A percentile compares a stretch with the other conserved stretches of the same genome.
Conservation (phyloP, 2,888 invertebrate genomes). For the Pterostichus niger region DNA sequence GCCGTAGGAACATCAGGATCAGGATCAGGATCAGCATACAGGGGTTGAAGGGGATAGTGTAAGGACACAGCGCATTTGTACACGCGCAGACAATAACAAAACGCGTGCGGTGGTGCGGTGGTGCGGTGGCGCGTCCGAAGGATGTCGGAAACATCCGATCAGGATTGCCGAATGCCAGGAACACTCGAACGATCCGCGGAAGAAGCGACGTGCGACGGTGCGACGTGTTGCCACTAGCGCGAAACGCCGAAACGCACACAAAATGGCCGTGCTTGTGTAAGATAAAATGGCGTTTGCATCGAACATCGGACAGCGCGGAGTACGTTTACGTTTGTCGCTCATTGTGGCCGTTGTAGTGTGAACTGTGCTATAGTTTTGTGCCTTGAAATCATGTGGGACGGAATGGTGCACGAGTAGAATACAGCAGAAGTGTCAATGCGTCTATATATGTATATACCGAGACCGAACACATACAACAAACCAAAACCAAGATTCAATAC, state of each 20-base stretch:
- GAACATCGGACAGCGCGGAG: slow-evolving; percentile 70
- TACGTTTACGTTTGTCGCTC: slow-evolving; percentile 71
- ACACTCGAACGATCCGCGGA: slow-evolving; percentile 76
- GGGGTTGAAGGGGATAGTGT: not conserved
- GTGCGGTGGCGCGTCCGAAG: slow-evolving; percentile 36
- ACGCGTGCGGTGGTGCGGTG: slow-evolving; percentile 13
- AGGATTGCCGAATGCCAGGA: slow-evolving; percentile 74
- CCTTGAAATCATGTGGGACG: slow-evolving; percentile 60
- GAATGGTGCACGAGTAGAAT: slow-evolving; percentile 50
- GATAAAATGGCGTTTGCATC: slow-evolving; percentile 74
- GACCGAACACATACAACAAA: slow-evolving; percentile 23
- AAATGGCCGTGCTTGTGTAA: slow-evolving; percentile 73
- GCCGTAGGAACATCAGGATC: too few species aligned
- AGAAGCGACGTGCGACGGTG: slow-evolving; percentile 75
- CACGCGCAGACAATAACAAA: slow-evolving; percentile 48
- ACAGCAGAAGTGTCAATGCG: slow-evolving; percentile 55
- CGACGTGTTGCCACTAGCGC: slow-evolving; percentile 76
- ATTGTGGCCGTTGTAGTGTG: slow-evolving; percentile 68
- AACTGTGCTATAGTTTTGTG: slow-evolving; percentile 56
- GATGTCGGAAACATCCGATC: slow-evolving; percentile 72
- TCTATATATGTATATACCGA: slow-evolving; percentile 56
- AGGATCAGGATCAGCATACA: not conserved
- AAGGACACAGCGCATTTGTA: slow-evolving; percentile 2
- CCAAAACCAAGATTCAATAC: slow-evolving; percentile 38
- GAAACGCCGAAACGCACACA: slow-evolving; percentile 77